A percentile compares a stretch with the other conserved stretches of the same genome.
These are phyloP conservation scores for Oopsacas minuta DNA, from an alignment of 37 sponge, comb jelly and placozoan genomes.

Conservation along the genomic window DNA sequence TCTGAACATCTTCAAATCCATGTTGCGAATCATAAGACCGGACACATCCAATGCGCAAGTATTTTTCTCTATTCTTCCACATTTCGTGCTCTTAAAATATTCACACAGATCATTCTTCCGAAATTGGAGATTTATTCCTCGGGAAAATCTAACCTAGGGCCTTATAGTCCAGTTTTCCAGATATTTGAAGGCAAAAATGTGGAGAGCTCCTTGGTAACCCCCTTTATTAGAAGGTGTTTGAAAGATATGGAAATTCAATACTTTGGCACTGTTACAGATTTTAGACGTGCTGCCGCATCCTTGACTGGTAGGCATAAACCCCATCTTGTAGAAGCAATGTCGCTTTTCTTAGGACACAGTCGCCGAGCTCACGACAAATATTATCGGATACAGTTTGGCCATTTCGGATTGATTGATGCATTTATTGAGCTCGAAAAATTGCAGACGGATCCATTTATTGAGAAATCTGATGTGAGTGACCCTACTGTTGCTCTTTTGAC, in stretches of 20 bases:
- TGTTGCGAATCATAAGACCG: not conserved
- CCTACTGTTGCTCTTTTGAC: not conserved
- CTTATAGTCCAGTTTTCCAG: not conserved
- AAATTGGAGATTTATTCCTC: not conserved
- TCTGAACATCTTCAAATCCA: not conserved
- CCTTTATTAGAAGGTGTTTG: not conserved
- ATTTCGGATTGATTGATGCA: not conserved
- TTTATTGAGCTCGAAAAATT: not conserved
- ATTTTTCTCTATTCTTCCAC: not conserved
- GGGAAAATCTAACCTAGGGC: not conserved
- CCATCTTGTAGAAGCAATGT: not conserved
- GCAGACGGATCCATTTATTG: not conserved
- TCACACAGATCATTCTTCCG: not conserved
- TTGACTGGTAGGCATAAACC: not conserved
- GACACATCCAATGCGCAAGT: not conserved
- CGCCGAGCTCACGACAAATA: not conserved
- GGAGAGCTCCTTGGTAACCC: not conserved
- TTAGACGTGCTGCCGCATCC: not conserved
- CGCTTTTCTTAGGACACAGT: not conserved
- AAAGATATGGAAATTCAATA: not conserved
- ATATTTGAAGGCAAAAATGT: not conserved
- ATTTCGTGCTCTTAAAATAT: not conserved
- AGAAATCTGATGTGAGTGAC: not conserved
- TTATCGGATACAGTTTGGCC: not conserved
- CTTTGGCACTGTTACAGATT: not conserved